phyloP scores from a whole-genome alignment of 1,140 invertebrate genomes.

The Nixonia krombeini region DNA sequence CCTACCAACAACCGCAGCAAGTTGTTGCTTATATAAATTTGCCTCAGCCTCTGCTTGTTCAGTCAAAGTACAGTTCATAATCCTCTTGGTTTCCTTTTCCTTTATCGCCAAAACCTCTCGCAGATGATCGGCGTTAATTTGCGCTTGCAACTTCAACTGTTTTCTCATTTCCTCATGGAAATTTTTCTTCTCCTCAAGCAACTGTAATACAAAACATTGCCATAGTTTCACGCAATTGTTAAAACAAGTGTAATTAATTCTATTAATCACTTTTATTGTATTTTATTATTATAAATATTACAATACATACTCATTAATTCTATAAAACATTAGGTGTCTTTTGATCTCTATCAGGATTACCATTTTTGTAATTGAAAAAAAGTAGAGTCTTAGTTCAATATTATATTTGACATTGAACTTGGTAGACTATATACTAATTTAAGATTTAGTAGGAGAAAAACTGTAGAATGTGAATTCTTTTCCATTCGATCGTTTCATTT shows the following conservation, averaged over 20 bases:
- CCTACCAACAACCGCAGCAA: slow-evolving; percentile 86
- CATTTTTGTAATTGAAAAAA: too few species aligned
- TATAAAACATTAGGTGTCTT: too few species aligned
- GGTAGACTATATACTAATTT: too few species aligned
- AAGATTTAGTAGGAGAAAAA: too few species aligned
- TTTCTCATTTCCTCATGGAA: slow-evolving; percentile 82
- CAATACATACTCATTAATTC: too few species aligned
- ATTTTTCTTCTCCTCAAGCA: slow-evolving; percentile 75
- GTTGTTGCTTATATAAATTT: slow-evolving; percentile 81
- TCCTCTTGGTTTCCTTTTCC: slow-evolving; percentile 78
- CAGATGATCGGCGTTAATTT: slow-evolving; percentile 88
- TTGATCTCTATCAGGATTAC: too few species aligned
- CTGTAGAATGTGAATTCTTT: too few species aligned
- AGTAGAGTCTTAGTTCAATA: too few species aligned
- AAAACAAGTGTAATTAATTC: too few species aligned
- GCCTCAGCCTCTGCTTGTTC: slow-evolving; percentile 81
- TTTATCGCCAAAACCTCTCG: slow-evolving; percentile 81
- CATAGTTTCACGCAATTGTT: too few species aligned
- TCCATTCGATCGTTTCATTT: too few species aligned
- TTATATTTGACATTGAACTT: too few species aligned
- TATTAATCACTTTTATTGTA: not conserved
- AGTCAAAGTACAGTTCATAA: slow-evolving; percentile 77
- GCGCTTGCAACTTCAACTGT: slow-evolving; percentile 84
- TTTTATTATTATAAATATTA: not conserved
- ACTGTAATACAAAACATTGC: slow-evolving; percentile 68